phyloP scores from a whole-genome alignment of 2,888 invertebrate species.

The Pyrrhia umbra region DNA sequence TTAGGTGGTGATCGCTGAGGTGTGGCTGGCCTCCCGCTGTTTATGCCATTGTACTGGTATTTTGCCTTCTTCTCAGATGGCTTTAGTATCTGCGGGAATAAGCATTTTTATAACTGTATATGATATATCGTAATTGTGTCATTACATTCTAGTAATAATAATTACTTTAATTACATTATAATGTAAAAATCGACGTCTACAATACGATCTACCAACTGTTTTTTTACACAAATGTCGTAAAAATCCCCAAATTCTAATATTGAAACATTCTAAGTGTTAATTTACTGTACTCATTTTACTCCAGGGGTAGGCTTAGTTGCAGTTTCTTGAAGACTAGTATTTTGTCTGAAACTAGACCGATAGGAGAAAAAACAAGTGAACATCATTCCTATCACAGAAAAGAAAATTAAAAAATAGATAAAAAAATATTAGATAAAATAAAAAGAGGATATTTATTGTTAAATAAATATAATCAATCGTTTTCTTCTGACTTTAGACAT shows the following conservation, averaged over 20 bases:
- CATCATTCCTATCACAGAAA: not conserved
- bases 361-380: not conserved
- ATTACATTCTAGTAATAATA: not conserved
- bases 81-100: constrained; percentile 96
- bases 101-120: not conserved
- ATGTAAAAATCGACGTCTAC: constrained; percentile 28
- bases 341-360: not conserved
- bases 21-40: constrained; percentile 96
- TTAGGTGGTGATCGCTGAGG: constrained; percentile 94
- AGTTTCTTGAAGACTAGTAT: constrained; percentile 1
- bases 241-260: not conserved
- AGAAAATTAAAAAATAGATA: not conserved
- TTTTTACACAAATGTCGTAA: not conserved
- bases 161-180: constrained; percentile 1
- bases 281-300: constrained; percentile 21
- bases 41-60: constrained; percentile 98
- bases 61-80: constrained; percentile 99
- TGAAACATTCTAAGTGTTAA: not conserved
- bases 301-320: constrained; percentile 5
- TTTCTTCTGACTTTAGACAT: too few species aligned
- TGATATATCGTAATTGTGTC: not conserved
- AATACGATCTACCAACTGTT: constrained; percentile 17
- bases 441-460: too few species aligned
- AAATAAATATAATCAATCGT: too few species aligned
- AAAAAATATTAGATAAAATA: not conserved